These are phyloP conservation scores for Brachionus calyciflorus DNA, from an alignment of 1,140 invertebrate genomes.

Conservation along the genomic window DNA sequence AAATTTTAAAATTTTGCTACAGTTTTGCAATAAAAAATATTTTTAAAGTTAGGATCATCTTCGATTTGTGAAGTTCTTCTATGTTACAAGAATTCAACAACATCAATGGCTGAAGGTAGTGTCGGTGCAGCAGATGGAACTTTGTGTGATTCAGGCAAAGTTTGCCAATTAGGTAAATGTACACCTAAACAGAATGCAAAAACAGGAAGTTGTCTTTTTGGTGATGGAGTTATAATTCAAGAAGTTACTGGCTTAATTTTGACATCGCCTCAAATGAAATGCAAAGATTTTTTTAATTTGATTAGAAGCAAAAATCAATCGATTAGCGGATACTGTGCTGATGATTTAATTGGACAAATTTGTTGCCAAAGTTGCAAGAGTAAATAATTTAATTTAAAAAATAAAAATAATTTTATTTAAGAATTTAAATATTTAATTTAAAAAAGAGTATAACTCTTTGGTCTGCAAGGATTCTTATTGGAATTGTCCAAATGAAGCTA, in stretches of 20 bases:
- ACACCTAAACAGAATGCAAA: background rate
- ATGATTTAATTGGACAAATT: background rate
- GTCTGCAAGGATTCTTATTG: background rate
- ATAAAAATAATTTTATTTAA: background rate
- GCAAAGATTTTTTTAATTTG: slow-evolving; percentile 17
- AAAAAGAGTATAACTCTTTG: slow-evolving; percentile 29
- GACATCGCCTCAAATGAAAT: slow-evolving; percentile 1
- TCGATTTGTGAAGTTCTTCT: background rate
- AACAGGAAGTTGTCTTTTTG: slow-evolving; percentile 30
- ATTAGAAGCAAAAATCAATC: background rate
- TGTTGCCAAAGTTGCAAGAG: slow-evolving; percentile 37
- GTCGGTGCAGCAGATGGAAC: slow-evolving; percentile 14
- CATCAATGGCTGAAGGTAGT: background rate
- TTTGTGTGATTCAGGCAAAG: slow-evolving; percentile 28
- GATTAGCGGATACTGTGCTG: slow-evolving; percentile 7
- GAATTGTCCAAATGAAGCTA: background rate
- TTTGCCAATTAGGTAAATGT: background rate
- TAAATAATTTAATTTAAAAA: background rate
- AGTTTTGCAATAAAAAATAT: no score
- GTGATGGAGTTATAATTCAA: background rate
- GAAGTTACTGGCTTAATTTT: background rate
- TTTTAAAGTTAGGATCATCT: background rate
- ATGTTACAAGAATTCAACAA: slow-evolving; percentile 13
- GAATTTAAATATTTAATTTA: background rate
- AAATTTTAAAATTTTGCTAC: background rate